phyloP scores from a whole-genome alignment of 1,140 invertebrate species.

The Colletes latitarsis region DNA sequence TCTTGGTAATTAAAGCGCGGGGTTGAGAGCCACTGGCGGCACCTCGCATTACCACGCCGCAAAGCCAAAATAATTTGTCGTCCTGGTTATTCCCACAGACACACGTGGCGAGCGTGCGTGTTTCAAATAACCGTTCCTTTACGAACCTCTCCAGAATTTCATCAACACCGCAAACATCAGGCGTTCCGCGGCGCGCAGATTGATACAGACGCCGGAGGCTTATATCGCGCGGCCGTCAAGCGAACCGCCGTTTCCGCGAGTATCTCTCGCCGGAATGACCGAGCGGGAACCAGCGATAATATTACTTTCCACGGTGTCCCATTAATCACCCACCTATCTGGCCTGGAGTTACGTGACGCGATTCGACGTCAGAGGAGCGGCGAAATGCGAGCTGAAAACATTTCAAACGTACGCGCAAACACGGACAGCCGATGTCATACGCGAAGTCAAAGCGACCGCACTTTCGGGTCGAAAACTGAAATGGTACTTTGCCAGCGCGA shows the following conservation, averaged over 20 bases:
- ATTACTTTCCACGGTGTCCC: slow-evolving; percentile 41
- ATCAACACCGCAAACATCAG: not conserved
- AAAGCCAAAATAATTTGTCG: not conserved
- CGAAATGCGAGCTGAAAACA: not conserved
- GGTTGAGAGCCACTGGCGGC: too few species aligned
- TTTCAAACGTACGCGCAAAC: not conserved
- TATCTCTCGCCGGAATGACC: slow-evolving; percentile 26
- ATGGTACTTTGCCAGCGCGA: not conserved
- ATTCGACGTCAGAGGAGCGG: slow-evolving; percentile 25
- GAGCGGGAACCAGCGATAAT: slow-evolving; percentile 25
- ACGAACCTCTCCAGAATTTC: not conserved
- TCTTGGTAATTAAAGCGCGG: too few species aligned
- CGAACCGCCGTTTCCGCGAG: slow-evolving; percentile 28
- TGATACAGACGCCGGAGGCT: slow-evolving; percentile 29
- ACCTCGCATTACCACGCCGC: not conserved
- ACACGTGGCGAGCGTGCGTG: not conserved
- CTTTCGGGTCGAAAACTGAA: not conserved
- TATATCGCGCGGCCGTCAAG: slow-evolving; percentile 17
- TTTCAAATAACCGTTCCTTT: not conserved
- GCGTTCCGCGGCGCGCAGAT: slow-evolving; percentile 21
- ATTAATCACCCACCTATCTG: slow-evolving; percentile 44
- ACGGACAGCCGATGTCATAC: not conserved
- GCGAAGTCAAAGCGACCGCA: not conserved
- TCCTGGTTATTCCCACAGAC: not conserved
- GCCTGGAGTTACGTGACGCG: slow-evolving; percentile 17